Percentiles rank a stretch among this genome's conserved stretches.
phyloP scores from a whole-genome alignment of 2,888 invertebrate species.

The Ashinkailepas kermadecensis region DNA sequence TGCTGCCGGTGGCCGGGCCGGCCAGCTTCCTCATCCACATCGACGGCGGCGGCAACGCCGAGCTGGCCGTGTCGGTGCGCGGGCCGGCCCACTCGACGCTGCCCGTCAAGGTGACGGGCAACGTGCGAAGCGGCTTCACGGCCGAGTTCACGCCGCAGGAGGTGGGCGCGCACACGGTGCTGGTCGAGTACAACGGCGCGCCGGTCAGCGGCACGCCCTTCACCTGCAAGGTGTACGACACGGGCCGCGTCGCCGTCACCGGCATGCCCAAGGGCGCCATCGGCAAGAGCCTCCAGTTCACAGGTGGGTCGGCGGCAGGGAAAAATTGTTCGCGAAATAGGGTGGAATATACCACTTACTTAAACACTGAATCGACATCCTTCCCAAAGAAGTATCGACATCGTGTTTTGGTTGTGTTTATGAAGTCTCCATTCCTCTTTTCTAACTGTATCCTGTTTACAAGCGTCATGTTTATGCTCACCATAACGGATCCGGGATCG shows the following conservation, averaged over 20 bases:
- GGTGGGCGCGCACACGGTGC: conserved; percentile 88
- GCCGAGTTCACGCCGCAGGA: conserved; percentile 85
- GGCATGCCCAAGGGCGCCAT: conserved; percentile 73
- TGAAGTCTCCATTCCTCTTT: no score
- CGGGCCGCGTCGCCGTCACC: conserved; percentile 73
- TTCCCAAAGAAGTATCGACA: no score
- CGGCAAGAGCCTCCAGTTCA: conserved; percentile 86
- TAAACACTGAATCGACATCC: no score
- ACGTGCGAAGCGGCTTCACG: conserved; percentile 75
- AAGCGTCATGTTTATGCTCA: no score
- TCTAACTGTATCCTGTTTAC: no score
- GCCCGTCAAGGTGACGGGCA: conserved; percentile 81
- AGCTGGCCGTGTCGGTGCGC: conserved; percentile 78
- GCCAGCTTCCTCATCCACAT: conserved; percentile 72
- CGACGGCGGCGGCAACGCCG: conserved; percentile 61
- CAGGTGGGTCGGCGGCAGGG: conserved; percentile 44
- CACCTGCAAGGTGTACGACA: conserved; percentile 86
- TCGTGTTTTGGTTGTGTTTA: no score
- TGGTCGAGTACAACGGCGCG: conserved; percentile 82
- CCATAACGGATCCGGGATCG: no score
- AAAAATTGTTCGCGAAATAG: no score
- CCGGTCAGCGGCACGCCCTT: conserved; percentile 67
- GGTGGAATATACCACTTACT: no score
- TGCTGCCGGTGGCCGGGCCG: conserved; percentile 74
- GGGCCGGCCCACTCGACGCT: conserved; percentile 67